Evolutionary conservation across 2,888 invertebrate genomes (phyloP), one percentile per base, ranked within the genome.

Genomic region (Tenthredo distinguenda): DNA sequence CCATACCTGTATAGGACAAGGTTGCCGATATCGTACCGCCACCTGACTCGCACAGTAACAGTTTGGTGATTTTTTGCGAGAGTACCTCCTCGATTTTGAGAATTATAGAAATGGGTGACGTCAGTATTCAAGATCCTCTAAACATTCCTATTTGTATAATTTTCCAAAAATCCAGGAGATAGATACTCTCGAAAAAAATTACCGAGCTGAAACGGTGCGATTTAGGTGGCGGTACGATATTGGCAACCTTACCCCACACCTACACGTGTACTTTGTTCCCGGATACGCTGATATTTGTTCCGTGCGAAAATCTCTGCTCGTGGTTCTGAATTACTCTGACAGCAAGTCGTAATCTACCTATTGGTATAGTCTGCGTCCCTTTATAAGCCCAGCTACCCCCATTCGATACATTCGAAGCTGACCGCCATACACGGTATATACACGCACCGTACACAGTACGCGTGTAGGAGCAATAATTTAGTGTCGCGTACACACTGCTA

Each of bases 321-420:
- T 81, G 47, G 34, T 50, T 77, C 47, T 34, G 55, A 77, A 77
- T 77, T 77, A 77, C 55, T 26, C 55, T 50, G 50, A 55, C 34
- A 26, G 31, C 68, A 68, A 68, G 68, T 77, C 77, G 62, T 81
- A 81, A 81, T 81, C 81, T 62, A 58, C 58, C 40, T 40, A 81
- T 81, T 62, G 81, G 58, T 62, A 31, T 58, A 81, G 81, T 58
- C 81, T 40, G 81, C 21, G 62, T 62, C 81, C 58, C 40, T 81
- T 81, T 34, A 81, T 62, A 62, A 81, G 58, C 81, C 40, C 31
- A 26, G n/a, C 18, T 10, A 34, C n/a, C 81, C 47, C 77, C 77
- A 31, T 37, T 81, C 81, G 81, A 81, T 81, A 81, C 21, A 12
- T 58, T 62, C 62, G 50, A 81, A 40, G 34, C 37, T 62, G 58